Conservation (phyloP, 2,888 invertebrate species). For the Zootermopsis nevadensis region DNA sequence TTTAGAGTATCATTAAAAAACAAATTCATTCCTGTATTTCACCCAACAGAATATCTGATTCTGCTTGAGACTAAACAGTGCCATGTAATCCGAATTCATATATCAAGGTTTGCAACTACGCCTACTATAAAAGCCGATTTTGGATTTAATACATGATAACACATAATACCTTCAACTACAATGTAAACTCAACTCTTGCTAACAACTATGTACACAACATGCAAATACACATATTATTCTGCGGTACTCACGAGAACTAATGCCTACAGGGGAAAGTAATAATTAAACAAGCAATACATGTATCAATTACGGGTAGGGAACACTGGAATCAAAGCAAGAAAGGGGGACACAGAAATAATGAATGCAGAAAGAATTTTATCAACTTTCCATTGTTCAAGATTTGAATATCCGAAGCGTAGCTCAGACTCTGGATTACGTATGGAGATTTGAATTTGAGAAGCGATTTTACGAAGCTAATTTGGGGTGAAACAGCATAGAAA, state of each 20-base stretch:
- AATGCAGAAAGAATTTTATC: not conserved
- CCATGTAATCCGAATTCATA: not conserved
- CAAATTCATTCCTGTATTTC: too few species aligned
- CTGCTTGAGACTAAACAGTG: not conserved
- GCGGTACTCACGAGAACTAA: not conserved
- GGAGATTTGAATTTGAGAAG: not conserved
- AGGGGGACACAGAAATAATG: not conserved
- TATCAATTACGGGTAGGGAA: conserved; percentile 37
- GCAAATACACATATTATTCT: conserved; percentile 38
- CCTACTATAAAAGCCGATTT: conserved; percentile 37
- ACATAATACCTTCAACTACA: conserved; percentile 21
- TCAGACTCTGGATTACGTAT: not conserved
- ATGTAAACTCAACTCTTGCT: conserved; percentile 39
- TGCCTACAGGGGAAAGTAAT: conserved; percentile 29
- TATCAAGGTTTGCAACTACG: not conserved
- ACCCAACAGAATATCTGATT: not conserved
- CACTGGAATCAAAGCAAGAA: conserved; percentile 26
- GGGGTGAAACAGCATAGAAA: too few species aligned
- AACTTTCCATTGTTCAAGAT: not conserved
- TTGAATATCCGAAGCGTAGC: not conserved
- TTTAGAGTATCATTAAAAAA: too few species aligned
- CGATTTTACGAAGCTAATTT: too few species aligned
- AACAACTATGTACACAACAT: conserved; percentile 31
- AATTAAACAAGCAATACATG: conserved; percentile 41
- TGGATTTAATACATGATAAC: conserved; percentile 39